Base-by-base conservation (phyloP, 2,888 invertebrate species). In the Linhomoeus sp. region DNA sequence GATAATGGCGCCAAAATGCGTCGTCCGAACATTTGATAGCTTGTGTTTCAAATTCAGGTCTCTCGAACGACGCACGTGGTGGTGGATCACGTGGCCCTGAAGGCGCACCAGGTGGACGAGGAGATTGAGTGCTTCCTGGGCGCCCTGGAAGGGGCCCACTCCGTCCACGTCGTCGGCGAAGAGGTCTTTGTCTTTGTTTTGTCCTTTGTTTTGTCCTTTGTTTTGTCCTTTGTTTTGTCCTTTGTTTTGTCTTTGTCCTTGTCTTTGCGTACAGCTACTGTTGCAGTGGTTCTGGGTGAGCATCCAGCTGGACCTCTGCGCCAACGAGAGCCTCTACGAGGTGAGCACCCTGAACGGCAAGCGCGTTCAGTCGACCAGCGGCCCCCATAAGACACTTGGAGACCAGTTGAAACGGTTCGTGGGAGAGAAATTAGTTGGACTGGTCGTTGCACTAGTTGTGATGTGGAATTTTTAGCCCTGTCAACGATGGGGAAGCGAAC, bases 281-380 rank as follows among this genome's bases (percentile, higher is more conserved):
- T 60, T 59, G 22, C 59, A 90, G 72, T 92, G 92, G 92, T 92
- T 92, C 70, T 94, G 92, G 92, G 84, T 83, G 37, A 87, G 88
- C 43, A 84, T 92, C 51, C 90, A 90, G 70, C 86, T 90, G 72
- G 86, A 87, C 61, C 82, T 81, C 54, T 81, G 83, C 59, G 84
- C 86, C 51, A 81, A 82, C 61, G 92, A 90, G 67, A 77, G 78
- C 63, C 80, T 87, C 56, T 87, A 87, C 70, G 73, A n/a, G 43
- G 43, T 37, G 29, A 12, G 12, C 7, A 12, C 29, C 7, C 29
- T 29, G 7, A 29, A 29, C 29, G 29, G 29, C 29, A 29, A 29
- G 29, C 29, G 29, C 29, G 12, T 29, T 12, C 29, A 29, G 29
- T 29, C 29, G 7, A 29, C 7, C 29, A 12, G 29, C 29, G 29